A percentile compares a stretch with the other conserved stretches of the same genome.
Evolutionary conservation across 2,113 vertebrate genomes (phyloP).

Genomic region (Nestor notabilis): DNA sequence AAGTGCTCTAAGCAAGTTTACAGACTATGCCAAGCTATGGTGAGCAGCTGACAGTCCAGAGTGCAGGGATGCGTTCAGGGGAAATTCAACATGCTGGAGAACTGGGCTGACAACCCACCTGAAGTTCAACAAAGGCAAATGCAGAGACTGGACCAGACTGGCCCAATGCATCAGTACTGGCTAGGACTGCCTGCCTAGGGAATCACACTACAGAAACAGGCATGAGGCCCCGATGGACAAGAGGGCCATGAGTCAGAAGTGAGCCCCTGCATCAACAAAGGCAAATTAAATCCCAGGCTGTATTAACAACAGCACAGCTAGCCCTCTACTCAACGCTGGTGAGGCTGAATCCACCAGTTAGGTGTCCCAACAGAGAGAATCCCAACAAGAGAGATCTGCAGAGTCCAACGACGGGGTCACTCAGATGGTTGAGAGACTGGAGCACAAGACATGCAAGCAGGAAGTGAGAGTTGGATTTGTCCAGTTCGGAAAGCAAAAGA

Average conservation of each 20-base stretch:
- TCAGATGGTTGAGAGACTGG: neutral
- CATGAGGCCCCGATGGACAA: accelerated
- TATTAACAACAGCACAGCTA: neutral
- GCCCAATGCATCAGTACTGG: neutral
- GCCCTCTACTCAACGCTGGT: neutral
- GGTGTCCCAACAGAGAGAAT: neutral
- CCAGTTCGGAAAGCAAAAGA: neutral
- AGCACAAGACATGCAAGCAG: neutral
- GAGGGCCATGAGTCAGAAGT: neutral
- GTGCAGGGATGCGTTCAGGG: neutral
- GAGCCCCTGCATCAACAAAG: accelerated
- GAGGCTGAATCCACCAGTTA: neutral
- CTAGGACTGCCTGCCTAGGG: neutral
- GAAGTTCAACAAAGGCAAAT: neutral
- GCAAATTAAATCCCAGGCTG: neutral
- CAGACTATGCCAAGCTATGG: neutral
- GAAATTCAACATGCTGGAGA: neutral
- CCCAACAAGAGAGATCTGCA: neutral
- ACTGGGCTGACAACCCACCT: neutral
- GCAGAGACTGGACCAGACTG: neutral
- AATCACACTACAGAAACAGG: neutral
- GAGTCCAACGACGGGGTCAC: neutral
- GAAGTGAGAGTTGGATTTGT: neutral
- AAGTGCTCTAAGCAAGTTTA: neutral
- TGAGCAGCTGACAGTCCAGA: neutral